phyloP scores from a whole-genome alignment of 2,888 invertebrate genomes.

The Conistra vaccinii region DNA sequence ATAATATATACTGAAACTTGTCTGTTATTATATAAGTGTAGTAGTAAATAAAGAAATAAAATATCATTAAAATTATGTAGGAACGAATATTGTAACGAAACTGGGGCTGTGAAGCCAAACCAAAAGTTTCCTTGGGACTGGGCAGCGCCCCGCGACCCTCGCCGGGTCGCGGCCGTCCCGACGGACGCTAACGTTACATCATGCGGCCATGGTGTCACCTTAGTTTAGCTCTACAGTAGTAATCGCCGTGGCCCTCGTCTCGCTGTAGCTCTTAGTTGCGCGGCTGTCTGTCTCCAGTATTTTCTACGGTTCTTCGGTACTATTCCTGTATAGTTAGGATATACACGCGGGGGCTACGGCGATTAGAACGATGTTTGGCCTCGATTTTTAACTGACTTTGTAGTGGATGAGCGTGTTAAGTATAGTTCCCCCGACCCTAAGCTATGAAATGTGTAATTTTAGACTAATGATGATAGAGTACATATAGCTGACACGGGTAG shows the following conservation, averaged over 20 bases:
- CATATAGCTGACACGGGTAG: conserved; percentile 67
- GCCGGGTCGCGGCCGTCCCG: conserved; percentile 74
- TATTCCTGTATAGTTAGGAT: conserved; percentile 54
- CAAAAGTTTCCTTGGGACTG: conserved; percentile 79
- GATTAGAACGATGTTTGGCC: conserved; percentile 85
- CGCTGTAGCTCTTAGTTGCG: conserved; percentile 32
- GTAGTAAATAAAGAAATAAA: conserved; percentile 67
- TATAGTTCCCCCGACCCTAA: conserved; percentile 81
- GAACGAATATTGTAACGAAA: conserved; percentile 80
- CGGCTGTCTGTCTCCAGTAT: conserved; percentile 55
- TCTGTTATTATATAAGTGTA: conserved; percentile 72
- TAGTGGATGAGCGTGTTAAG: conserved; percentile 75
- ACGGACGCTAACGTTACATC: conserved; percentile 84
- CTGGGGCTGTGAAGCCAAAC: conserved; percentile 87
- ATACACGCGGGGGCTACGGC: conserved; percentile 74
- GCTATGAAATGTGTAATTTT: conserved; percentile 89
- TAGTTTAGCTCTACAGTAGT: conserved; percentile 79
- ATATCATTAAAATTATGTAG: conserved; percentile 80
- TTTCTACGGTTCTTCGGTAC: conserved; percentile 47
- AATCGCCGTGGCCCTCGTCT: conserved; percentile 79
- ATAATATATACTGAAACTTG: conserved; percentile 68
- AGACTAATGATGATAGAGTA: conserved; percentile 69
- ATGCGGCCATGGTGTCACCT: conserved; percentile 90
- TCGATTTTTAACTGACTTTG: conserved; percentile 86
- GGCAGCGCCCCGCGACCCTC: conserved; percentile 66